Evolutionary conservation across 2,797 vertebrate genomes (phyloP).

Genomic region (Trachurus trachurus): DNA sequence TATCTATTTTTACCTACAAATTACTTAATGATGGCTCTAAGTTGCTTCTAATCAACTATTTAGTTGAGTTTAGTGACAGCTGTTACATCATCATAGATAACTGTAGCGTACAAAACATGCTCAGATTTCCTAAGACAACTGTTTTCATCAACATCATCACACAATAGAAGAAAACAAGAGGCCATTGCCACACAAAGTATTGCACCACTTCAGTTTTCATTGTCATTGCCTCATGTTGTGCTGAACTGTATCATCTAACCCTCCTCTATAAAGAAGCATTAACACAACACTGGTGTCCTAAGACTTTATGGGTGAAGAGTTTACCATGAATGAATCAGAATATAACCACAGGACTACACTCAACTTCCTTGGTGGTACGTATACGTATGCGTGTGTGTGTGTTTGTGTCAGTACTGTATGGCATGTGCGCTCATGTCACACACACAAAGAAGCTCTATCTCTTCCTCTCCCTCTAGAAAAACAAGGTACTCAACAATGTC

Average conservation of each 20-base stretch:
- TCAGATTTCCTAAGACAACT: background rate
- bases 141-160: no score
- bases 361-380: slow-evolving; percentile 12
- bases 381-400: slow-evolving; percentile 22
- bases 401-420: background rate
- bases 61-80: no score
- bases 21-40: no score
- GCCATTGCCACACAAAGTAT: background rate
- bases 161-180: no score
- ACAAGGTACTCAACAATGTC: slow-evolving; percentile 87
- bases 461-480: slow-evolving; percentile 78
- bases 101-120: background rate
- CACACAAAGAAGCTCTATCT: slow-evolving; percentile 33
- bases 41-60: no score
- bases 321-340: slow-evolving; percentile 16
- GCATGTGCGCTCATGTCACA: slow-evolving; percentile 29
- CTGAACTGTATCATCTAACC: background rate
- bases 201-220: background rate
- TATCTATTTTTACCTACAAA: no score
- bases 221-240: background rate
- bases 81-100: no score
- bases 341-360: background rate
- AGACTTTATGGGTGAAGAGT: background rate
- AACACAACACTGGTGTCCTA: background rate
- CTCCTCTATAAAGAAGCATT: background rate